Evolutionary conservation across 2,888 invertebrate species (phyloP).

Genomic region (Trichopoda pennipes): DNA sequence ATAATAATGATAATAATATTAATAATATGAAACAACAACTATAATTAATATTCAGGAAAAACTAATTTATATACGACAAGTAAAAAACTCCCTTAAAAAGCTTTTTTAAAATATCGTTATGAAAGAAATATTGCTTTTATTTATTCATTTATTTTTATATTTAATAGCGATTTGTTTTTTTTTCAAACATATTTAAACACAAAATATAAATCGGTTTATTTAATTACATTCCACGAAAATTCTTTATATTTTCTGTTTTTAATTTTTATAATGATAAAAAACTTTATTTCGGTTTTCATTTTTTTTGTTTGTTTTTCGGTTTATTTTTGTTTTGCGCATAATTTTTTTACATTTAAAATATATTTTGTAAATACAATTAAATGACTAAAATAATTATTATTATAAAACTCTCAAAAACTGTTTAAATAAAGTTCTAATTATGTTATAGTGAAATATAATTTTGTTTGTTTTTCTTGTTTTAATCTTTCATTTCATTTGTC

Average conservation of each 20-base stretch:
- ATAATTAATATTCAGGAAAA: slow-evolving; percentile 49
- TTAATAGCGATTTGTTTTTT: slow-evolving; percentile 11
- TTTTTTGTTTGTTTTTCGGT: slow-evolving; percentile 37
- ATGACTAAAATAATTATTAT: slow-evolving; percentile 51
- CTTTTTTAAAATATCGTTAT: not conserved
- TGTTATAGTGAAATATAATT: slow-evolving; percentile 61
- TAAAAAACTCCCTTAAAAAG: not conserved
- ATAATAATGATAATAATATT: slow-evolving; percentile 16
- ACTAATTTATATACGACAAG: slow-evolving; percentile 28
- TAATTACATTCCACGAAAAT: slow-evolving; percentile 60
- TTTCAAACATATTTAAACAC: slow-evolving; percentile 20
- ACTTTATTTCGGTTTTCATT: slow-evolving; percentile 8
- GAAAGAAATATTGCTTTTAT: too few relatives aligned
- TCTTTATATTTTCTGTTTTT: slow-evolving; percentile 29
- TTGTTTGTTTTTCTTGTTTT: slow-evolving; percentile 48
- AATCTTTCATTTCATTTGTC: not conserved
- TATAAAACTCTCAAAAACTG: slow-evolving; percentile 56
- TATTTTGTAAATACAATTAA: slow-evolving; percentile 66
- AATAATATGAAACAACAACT: slow-evolving; percentile 1
- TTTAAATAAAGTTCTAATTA: slow-evolving; percentile 69
- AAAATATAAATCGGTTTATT: slow-evolving; percentile 25
- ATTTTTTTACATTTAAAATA: slow-evolving; percentile 46
- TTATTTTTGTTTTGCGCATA: slow-evolving; percentile 37
- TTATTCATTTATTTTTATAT: too few relatives aligned
- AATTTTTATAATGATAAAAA: slow-evolving; percentile 20